Percentiles rank a stretch among this genome's conserved stretches.
These are phyloP conservation scores for Chelonia mydas DNA, from an alignment of 2,797 vertebrate species.

Conservation along the genomic window DNA sequence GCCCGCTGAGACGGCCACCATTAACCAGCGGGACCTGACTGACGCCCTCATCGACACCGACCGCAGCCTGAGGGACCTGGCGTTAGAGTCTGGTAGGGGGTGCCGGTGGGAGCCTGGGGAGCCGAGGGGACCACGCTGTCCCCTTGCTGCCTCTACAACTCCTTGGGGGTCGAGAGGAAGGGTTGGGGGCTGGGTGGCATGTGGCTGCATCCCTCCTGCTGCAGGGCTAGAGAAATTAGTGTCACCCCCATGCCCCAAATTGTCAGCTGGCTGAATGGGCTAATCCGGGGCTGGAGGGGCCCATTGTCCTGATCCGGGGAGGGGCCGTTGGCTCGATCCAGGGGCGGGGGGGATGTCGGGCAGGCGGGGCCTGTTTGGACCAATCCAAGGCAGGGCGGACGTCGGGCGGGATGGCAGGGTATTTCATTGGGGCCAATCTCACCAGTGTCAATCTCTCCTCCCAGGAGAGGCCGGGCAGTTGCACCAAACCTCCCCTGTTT, in stretches of 20 bases:
- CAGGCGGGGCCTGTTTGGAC: too few species aligned
- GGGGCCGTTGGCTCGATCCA: neutral
- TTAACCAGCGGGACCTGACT: slow-evolving; percentile 92
- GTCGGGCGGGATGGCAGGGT: neutral
- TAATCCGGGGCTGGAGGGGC: neutral
- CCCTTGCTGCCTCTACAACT: neutral
- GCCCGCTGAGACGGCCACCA: slow-evolving; percentile 91
- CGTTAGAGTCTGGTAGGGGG: slow-evolving; percentile 32
- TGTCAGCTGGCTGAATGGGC: neutral
- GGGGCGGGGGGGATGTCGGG: neutral
- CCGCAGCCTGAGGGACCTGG: slow-evolving; percentile 80
- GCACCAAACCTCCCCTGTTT: slow-evolving; percentile 86
- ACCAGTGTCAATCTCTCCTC: neutral
- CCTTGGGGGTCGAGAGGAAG: neutral
- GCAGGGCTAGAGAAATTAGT: neutral
- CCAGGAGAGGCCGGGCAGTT: slow-evolving; percentile 67
- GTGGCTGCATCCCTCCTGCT: neutral
- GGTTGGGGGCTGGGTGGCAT: neutral
- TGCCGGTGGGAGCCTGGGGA: too few species aligned
- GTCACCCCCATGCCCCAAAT: neutral
- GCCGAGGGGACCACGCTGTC: rapidly evolving
- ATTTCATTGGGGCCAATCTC: neutral
- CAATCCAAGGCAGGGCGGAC: neutral
- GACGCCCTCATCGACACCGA: slow-evolving; percentile 93
- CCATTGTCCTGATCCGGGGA: neutral